Base-by-base conservation (phyloP, 1,140 invertebrate species). In the honey bee (Apis mellifera) region DNA sequence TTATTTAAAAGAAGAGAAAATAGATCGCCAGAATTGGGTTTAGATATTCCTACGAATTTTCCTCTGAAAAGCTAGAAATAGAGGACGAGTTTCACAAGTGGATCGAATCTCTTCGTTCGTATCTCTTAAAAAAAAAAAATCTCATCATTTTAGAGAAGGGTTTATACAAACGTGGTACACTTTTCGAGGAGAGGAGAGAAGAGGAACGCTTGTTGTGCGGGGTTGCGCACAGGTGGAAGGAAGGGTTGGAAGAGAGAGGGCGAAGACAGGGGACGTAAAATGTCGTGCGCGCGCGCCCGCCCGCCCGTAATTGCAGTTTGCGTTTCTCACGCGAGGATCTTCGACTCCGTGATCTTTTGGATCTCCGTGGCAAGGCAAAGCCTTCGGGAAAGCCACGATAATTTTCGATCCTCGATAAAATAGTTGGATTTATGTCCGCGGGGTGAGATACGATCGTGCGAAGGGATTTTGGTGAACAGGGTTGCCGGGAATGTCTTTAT, bases 221-320 rank as follows among this genome's bases (percentile, higher is more conserved):
- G 13, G 9, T 21, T 4, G 26, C 57, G 55, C 66, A 21, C 55
- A 48, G 42, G 52, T n/a, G 70, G 23, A 7, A 80, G 48, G 21
- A 23, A 54, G 54, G 23, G 76, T 50, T 72, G 23, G 9, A 70
- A 17, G 55, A 60, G 57, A 64, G 2, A 4, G 0, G n/a, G 64
- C 26, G 17, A 48, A 87, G 78, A 84, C 54, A n/a, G 55, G 32
- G 52, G 23, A 87, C 64, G 76, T 76, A 79, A 88, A 88, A 87
- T 87, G 86, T 87, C 86, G 82, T 85, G 86, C 70, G 86, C 86
- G 80, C 83, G 85, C 71, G 83, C 78, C 78, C 66, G 80, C n/a
- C n/a, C n/a, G n/a, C 83, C 72, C 86, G 79, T 88, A 88, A 88
- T 88, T 88, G 86, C 86, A 88, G 86, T 85, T 88, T 87, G 86